Conservation (phyloP, 2,113 vertebrate species). For the Corythornis vintsioides region DNA sequence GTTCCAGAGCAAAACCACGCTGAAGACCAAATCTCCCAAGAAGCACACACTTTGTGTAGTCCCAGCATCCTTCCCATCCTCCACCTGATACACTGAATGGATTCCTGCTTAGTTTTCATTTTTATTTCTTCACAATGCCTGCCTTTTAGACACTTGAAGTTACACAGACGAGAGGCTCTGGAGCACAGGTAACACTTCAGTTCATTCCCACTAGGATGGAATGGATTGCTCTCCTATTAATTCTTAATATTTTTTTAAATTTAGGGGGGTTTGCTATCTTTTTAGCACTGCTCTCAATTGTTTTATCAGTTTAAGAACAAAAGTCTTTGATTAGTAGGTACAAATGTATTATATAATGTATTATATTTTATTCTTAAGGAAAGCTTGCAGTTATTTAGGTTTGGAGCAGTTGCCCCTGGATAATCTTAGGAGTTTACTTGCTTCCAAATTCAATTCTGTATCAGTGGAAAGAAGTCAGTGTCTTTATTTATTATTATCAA, state of each 20-base stretch:
- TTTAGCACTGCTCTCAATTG: neutral
- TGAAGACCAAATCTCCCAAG: slow-evolving; percentile 38
- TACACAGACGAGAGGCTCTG: neutral
- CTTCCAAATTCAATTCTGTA: neutral
- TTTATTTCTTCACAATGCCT: slow-evolving; percentile 22
- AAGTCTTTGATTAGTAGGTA: neutral
- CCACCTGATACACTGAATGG: neutral
- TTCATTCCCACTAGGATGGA: neutral
- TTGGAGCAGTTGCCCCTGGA: neutral
- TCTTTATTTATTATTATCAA: neutral
- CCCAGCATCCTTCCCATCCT: slow-evolving; percentile 13
- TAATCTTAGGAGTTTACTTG: neutral
- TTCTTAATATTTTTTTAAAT: neutral
- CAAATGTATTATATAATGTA: neutral
- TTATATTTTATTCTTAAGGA: neutral
- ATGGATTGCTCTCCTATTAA: neutral
- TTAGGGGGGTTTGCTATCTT: accelerated
- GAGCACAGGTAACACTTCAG: slow-evolving; percentile 9
- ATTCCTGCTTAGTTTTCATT: neutral
- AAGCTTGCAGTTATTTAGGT: neutral
- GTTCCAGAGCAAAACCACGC: neutral
- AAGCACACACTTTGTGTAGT: neutral
- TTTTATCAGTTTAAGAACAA: neutral
- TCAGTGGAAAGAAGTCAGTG: neutral
- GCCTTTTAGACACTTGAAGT: neutral